A percentile compares a stretch with the other conserved stretches of the same genome.
phyloP scores from a whole-genome alignment of 2,888 invertebrate species.

The Mythimna vitellina region DNA sequence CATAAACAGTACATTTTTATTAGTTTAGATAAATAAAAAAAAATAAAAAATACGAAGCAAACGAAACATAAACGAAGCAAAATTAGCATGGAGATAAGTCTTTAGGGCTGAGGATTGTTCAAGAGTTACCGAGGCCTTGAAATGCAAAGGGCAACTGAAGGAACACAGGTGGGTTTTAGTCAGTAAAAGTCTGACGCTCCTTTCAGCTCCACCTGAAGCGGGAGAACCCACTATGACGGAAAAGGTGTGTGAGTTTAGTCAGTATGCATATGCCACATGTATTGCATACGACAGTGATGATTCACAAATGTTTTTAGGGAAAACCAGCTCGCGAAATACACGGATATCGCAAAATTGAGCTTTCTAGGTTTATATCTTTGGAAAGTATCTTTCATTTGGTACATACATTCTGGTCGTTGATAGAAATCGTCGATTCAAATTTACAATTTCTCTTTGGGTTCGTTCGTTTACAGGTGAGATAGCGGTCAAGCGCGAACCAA shows the following conservation, averaged over 20 bases:
- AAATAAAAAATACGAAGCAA: neutral
- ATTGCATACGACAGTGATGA: constrained; percentile 11
- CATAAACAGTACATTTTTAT: neutral
- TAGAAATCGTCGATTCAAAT: neutral
- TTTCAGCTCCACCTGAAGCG: too few relatives aligned
- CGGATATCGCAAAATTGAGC: constrained; percentile 18
- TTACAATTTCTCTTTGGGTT: neutral
- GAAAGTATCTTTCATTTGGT: neutral
- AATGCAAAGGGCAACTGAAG: too few relatives aligned
- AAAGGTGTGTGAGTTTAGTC: too few relatives aligned
- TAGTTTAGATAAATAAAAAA: neutral
- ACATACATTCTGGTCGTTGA: neutral
- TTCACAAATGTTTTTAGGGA: constrained; percentile 10
- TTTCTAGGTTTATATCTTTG: constrained; percentile 12
- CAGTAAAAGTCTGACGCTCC: too few relatives aligned
- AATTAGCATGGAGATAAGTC: neutral
- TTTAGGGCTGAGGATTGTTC: too few relatives aligned
- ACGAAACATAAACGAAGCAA: neutral
- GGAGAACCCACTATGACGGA: too few relatives aligned
- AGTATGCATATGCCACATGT: neutral
- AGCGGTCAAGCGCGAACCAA: neutral
- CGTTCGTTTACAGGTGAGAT: neutral
- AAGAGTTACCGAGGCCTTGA: too few relatives aligned
- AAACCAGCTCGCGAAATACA: constrained; percentile 26
- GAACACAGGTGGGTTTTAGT: too few relatives aligned